These are phyloP conservation scores for Macrobrachium nipponense DNA, from an alignment of 1,140 invertebrate species.

Conservation along the genomic window DNA sequence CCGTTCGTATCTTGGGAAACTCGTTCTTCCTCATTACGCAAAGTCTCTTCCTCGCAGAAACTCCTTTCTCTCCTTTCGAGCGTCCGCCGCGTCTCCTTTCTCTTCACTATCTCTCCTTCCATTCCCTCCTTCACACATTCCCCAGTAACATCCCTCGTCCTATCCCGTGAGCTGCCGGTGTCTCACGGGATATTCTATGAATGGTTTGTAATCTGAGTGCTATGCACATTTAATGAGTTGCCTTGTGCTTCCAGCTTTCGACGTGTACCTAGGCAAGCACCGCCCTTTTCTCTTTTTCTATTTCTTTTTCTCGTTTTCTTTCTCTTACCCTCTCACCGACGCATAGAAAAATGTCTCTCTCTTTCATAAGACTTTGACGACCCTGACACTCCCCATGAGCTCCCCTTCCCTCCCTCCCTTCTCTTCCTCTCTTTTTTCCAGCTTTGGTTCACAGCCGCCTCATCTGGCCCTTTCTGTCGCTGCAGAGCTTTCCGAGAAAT, in stretches of 20 bases:
- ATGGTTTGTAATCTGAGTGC: conserved; percentile 51
- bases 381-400: background rate
- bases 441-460: too few relatives aligned
- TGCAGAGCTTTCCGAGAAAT: too few relatives aligned
- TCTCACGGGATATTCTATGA: conserved; percentile 43
- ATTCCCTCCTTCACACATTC: background rate
- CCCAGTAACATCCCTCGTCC: background rate
- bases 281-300: background rate
- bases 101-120: background rate
- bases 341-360: background rate
- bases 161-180: too few relatives aligned
- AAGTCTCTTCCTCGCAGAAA: too few relatives aligned
- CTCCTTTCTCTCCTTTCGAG: background rate
- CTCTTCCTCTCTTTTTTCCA: too few relatives aligned
- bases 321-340: background rate
- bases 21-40: background rate
- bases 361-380: background rate
- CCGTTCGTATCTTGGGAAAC: background rate
- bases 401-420: too few relatives aligned
- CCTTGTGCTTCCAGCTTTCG: conserved; percentile 25
- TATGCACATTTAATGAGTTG: conserved; percentile 46
- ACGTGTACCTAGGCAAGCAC: conserved; percentile 22
- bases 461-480: too few relatives aligned
- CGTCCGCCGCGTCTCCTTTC: background rate
- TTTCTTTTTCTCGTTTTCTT: background rate